phyloP scores from a whole-genome alignment of 1,140 invertebrate genomes.

The Belonocnema kinseyi region DNA sequence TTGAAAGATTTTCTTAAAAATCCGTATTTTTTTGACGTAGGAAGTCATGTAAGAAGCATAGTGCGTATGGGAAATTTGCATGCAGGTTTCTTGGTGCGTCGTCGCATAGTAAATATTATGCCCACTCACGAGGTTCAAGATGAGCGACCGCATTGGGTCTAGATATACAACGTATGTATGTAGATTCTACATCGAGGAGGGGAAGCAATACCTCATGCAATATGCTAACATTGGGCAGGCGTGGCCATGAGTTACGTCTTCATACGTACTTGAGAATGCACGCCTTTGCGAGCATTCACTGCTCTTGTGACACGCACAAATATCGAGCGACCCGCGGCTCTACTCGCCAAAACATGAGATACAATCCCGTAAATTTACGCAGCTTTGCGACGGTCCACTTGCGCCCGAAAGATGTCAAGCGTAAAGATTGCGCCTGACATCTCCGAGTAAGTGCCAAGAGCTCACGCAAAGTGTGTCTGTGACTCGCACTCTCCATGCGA shows the following conservation, averaged over 20 bases:
- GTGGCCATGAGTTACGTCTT: constrained; percentile 64
- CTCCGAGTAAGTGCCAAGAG: constrained; percentile 1
- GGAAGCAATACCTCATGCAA: constrained; percentile 51
- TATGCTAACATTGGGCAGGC: constrained; percentile 61
- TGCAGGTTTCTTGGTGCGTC: constrained; percentile 29
- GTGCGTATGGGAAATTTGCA: constrained; percentile 42
- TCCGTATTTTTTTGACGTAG: background rate
- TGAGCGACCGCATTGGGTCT: constrained; percentile 49
- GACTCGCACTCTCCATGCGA: background rate
- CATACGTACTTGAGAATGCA: constrained; percentile 54
- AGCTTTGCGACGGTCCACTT: constrained; percentile 23
- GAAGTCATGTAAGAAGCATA: constrained; percentile 22
- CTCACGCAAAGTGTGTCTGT: background rate
- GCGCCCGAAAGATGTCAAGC: constrained; percentile 1
- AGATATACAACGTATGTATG: constrained; percentile 41
- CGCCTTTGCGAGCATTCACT: constrained; percentile 43
- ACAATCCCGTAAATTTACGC: constrained; percentile 27
- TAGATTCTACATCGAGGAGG: constrained; percentile 32
- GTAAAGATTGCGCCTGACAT: constrained; percentile 18
- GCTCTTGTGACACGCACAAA: constrained; percentile 43
- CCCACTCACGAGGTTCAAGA: constrained; percentile 49
- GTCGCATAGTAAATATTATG: constrained; percentile 52
- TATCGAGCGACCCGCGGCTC: constrained; percentile 4
- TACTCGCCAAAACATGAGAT: constrained; percentile 13
- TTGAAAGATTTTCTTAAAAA: background rate